Conservation (phyloP, 2,113 vertebrate genomes). For the Osmerus eperlanus region DNA sequence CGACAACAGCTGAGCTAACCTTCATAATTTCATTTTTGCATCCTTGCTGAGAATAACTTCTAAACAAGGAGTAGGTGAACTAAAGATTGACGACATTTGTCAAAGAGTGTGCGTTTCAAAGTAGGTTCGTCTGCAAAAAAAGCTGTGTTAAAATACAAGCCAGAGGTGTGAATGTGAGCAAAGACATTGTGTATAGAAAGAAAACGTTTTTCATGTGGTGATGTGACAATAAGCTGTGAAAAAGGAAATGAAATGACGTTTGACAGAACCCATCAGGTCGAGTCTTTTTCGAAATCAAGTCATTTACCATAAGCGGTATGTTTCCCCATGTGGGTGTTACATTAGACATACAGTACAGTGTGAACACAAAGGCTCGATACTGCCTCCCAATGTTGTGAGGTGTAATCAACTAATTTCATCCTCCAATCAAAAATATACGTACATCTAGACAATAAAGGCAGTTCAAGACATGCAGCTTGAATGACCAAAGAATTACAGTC, state of each 20-base stretch:
- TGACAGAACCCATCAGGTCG: background rate
- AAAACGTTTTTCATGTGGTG: slow-evolving; percentile 7
- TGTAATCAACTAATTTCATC: background rate
- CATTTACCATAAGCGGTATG: background rate
- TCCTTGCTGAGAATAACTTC: slow-evolving; percentile 35
- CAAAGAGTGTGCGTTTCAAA: background rate
- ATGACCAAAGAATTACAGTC: too few species aligned
- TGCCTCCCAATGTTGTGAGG: slow-evolving; percentile 30
- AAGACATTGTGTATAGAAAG: background rate
- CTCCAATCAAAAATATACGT: too few species aligned
- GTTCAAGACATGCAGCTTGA: too few species aligned
- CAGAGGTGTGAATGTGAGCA: slow-evolving; percentile 5
- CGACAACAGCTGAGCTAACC: slow-evolving; percentile 13
- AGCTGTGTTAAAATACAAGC: background rate
- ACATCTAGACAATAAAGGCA: too few species aligned
- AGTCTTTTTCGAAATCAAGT: background rate
- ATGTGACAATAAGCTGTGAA: slow-evolving; percentile 22
- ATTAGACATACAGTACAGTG: background rate
- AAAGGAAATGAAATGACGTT: slow-evolving; percentile 13
- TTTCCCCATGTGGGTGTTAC: background rate
- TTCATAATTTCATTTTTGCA: slow-evolving; percentile 55
- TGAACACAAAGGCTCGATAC: slow-evolving; percentile 24
- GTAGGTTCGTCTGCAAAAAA: background rate
- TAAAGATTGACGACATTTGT: slow-evolving; percentile 18
- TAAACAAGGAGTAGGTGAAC: background rate